Percentiles rank a stretch among this genome's conserved stretches.
Conservation (phyloP, 2,113 vertebrate species). For the Cololabis saira region DNA sequence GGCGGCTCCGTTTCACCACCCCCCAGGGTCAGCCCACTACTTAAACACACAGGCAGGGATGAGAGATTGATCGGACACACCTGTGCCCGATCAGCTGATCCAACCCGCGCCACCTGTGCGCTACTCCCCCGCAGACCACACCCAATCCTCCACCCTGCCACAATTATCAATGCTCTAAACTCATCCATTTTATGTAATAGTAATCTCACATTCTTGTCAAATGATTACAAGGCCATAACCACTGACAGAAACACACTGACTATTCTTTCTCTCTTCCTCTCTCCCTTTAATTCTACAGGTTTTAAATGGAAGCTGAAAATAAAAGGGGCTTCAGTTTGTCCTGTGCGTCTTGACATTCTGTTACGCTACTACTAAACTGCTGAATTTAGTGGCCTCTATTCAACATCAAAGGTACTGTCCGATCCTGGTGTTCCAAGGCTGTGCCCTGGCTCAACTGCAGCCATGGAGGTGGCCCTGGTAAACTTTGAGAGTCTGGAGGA, state of each 20-base stretch:
- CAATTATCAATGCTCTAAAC: too few species aligned
- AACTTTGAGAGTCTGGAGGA: constrained; percentile 88
- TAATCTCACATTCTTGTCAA: too few species aligned
- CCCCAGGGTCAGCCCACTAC: too few species aligned
- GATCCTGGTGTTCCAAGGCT: constrained; percentile 22
- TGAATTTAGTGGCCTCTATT: constrained; percentile 17
- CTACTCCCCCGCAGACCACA: too few species aligned
- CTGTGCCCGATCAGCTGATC: too few species aligned
- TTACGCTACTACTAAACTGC: neutral
- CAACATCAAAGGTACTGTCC: constrained; percentile 12
- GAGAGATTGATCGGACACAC: too few species aligned
- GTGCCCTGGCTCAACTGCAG: constrained; percentile 67
- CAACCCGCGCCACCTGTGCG: too few species aligned
- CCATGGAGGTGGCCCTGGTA: constrained; percentile 93
- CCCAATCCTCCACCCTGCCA: too few species aligned
- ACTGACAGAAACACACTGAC: constrained; percentile 30
- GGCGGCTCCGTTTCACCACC: too few species aligned
- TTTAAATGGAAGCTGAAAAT: constrained; percentile 7
- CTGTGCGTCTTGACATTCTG: constrained; percentile 23
- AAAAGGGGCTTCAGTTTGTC: constrained; percentile 11
- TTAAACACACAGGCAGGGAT: too few species aligned
- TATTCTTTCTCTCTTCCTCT: constrained; percentile 6
- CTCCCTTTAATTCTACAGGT: constrained; percentile 52
- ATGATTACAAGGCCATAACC: neutral
- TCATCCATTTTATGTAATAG: too few species aligned